Evolutionary conservation across 2,113 vertebrate genomes (phyloP), one percentile per base, ranked within the genome.

Genomic region (Rhinolophus ferrumequinum): DNA sequence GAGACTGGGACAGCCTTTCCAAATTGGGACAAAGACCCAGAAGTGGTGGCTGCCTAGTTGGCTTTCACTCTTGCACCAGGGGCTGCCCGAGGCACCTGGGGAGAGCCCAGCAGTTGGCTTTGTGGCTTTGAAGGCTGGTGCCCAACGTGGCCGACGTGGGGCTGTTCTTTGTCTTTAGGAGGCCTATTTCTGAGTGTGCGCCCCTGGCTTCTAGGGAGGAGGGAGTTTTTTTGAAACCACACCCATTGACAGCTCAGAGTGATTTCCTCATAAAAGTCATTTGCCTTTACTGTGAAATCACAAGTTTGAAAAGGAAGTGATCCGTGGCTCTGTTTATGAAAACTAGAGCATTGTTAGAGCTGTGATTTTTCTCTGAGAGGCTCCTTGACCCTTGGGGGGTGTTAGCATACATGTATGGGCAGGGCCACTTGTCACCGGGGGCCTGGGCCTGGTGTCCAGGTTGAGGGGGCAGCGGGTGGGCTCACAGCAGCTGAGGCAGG

Each of bases 121-220:
- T 21, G 12, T 8, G 64, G 52, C 47, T 26, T 67, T 41, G 88
- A 56, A 56, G 56, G 67, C 24, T 16, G 15, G 38, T 1, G 18
- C 18, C 5, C 0, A 6, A 35, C 26, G 30, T 4, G 33, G 22
- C 11, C 4, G 26, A 10, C 70, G 1, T 9, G 33, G 52, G 62
- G 28, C 15, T 26, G 26, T 14, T 47, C 52, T 38, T 54, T 64
- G 26, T 18, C 52, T 72, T 30, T 4, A 14, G 77, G 67, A 76
- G 64, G 24, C 22, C 18, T 1, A 14, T 11, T 76, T 41, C 21
- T 70, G 30, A 13, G 54, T 24, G 54, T 24, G 50, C 62, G 69
- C 41, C 67, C 62, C 56, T 52, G 47, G 56, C 80, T 56, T 35
- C 84, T 22, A 9, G 12, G 44, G 44, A 33, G 44, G 35, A 62